phyloP scores from a whole-genome alignment of 2,888 invertebrate genomes.

The Synanthedon andrenaeformis region DNA sequence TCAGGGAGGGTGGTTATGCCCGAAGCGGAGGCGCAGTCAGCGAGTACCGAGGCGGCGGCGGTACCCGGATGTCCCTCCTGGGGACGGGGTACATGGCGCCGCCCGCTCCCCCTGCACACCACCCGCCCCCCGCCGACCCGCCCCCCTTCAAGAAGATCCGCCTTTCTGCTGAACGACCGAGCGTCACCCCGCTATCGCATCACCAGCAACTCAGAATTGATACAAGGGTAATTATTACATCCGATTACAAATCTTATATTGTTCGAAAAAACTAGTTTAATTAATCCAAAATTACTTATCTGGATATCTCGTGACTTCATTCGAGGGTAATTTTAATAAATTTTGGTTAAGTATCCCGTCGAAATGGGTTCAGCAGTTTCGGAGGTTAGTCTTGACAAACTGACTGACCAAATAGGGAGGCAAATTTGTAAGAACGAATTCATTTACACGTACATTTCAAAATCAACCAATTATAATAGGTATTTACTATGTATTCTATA shows the following conservation, averaged over 20 bases:
- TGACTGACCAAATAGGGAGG: not conserved
- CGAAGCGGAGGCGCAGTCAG: slow-evolving; percentile 42
- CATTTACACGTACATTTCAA: too few relatives aligned
- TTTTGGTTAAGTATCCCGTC: not conserved
- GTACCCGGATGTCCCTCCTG: slow-evolving; percentile 73
- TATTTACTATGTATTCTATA: too few relatives aligned
- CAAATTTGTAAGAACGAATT: too few relatives aligned
- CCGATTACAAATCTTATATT: too few relatives aligned
- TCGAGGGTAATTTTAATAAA: too few relatives aligned
- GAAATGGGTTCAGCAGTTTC: not conserved
- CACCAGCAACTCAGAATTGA: slow-evolving; percentile 76
- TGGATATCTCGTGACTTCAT: too few relatives aligned
- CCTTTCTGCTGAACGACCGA: slow-evolving; percentile 62
- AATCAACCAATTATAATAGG: too few relatives aligned
- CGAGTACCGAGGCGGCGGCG: slow-evolving; percentile 52
- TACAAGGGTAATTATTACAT: slow-evolving; percentile 58
- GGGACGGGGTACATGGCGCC: slow-evolving; percentile 69
- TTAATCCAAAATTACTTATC: too few relatives aligned
- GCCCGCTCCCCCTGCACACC: slow-evolving; percentile 57
- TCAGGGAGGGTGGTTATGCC: slow-evolving; percentile 54
- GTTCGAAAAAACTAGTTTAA: too few relatives aligned
- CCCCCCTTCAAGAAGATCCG: slow-evolving; percentile 78
- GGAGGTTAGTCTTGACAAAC: not conserved
- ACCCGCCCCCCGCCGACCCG: slow-evolving; percentile 62
- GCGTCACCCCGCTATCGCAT: slow-evolving; percentile 44